These are phyloP conservation scores for Phorcus lineatus DNA, from an alignment of 2,888 invertebrate species.

Conservation along the genomic window DNA sequence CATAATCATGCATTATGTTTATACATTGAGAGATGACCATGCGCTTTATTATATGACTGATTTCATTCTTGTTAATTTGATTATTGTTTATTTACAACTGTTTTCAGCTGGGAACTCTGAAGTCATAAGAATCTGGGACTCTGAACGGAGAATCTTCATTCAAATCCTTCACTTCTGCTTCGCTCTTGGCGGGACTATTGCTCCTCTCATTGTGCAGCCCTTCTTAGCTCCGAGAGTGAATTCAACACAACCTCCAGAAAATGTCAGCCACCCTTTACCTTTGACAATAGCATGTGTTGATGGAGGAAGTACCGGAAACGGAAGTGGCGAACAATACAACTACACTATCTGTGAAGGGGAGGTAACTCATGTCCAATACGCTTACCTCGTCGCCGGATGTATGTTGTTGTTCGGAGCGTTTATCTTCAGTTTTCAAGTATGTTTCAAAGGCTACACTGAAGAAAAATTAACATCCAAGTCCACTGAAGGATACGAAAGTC, in stretches of 20 bases:
- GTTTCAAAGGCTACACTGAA: neutral
- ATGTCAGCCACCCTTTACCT: no score
- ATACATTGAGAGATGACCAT: no score
- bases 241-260: neutral
- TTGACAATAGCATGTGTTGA: no score
- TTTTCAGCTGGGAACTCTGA: conserved; percentile 2
- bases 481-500: neutral
- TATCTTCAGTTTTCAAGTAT: neutral
- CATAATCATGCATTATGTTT: no score
- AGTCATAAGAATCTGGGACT: neutral
- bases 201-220: neutral
- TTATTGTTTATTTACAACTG: no score
- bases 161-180: conserved; percentile 14
- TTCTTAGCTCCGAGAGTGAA: neutral
- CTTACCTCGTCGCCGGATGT: neutral
- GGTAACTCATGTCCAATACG: neutral
- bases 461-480: neutral
- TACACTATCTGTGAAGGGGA: no score
- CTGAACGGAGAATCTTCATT: neutral
- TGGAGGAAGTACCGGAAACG: neutral
- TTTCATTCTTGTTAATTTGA: no score
- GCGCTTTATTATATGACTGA: no score
- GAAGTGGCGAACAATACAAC: neutral
- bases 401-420: neutral
- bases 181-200: neutral